Evolutionary conservation across 2,888 invertebrate genomes (phyloP), one percentile per base, ranked within the genome.

Genomic region (Keiferia lycopersicella): DNA sequence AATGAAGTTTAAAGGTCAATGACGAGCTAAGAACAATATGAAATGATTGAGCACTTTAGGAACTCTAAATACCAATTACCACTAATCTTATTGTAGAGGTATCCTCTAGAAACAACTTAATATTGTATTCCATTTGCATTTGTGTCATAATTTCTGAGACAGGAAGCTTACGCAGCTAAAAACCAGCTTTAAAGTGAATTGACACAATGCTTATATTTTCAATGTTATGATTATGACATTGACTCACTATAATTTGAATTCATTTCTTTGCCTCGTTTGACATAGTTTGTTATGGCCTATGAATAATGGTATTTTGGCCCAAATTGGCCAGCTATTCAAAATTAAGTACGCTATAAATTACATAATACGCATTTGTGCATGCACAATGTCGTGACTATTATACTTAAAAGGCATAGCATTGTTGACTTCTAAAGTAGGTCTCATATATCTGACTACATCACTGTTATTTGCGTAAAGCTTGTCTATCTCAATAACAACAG

Each of bases 181-280:
- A 62, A 66, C 65, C 57, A 63, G 65, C 63, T 65, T 64, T 68
- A 61, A n/a, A n/a, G n/a, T 57, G 53, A 61, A 51, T 58, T 66
- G 62, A 68, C 51, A 65, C 68, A 65, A 58, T 38, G 34, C 10
- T 20, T 20, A 45, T 30, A 26, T 26, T 60, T 45, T 60, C 60
- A 60, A 62, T 65, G 57, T 26, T 65, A 39, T 65, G 45, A 57
- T 26, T 65, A 39, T 65, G 45, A 57, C 50, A 58, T 58, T 64
- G 51, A 64, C 10, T 57, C 39, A 39, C 39, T 58, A 39, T 58
- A 34, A 56, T 16, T 16, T 56, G 0, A 34, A 2, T 56, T 56
- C 34, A 16, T 56, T 56, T 14, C 34, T 14, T 56, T 34, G 30
- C 56, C 30, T 56, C 30, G 34, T 56, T 56, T 56, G 26, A 30